A percentile compares a stretch with the other conserved stretches of the same genome.
Evolutionary conservation across 2,888 invertebrate species (phyloP).

Genomic region (Polyommatus icarus): DNA sequence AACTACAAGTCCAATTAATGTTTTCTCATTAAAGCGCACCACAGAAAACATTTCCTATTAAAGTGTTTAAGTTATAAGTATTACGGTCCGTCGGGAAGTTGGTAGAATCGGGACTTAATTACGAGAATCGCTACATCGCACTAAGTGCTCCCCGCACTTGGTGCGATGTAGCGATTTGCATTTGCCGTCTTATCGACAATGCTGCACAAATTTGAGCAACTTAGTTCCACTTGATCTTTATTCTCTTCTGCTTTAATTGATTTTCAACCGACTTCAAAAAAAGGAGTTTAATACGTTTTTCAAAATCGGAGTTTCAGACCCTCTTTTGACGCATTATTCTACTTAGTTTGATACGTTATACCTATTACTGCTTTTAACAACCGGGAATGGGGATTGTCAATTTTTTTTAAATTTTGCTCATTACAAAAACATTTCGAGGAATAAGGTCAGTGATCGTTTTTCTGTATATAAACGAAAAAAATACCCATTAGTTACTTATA

Average conservation of each 20-base stretch:
- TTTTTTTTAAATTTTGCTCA: no score
- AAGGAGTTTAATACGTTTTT: no score
- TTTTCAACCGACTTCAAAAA: neutral
- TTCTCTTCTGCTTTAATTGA: neutral
- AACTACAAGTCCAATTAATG: neutral
- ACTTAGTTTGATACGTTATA: no score
- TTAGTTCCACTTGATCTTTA: neutral
- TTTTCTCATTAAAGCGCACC: neutral
- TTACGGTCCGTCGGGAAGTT: slow-evolving; percentile 11
- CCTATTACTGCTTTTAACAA: no score
- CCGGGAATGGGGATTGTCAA: no score
- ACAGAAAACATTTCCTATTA: slow-evolving; percentile 7
- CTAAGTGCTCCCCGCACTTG: no score
- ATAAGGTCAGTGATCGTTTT: no score
- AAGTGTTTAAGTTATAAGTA: slow-evolving; percentile 23
- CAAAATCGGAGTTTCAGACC: no score
- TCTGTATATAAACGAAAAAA: no score
- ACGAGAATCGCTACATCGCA: neutral
- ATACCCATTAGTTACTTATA: no score
- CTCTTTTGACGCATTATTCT: no score
- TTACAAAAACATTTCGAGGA: no score
- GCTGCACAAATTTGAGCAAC: neutral
- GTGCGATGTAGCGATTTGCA: slow-evolving; percentile 25
- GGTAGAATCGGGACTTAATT: neutral
- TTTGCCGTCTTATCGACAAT: slow-evolving; percentile 22